Percentiles rank a stretch among this genome's conserved stretches.
Conservation (phyloP, 2,113 vertebrate species). For the Mohoua ochrocephala region DNA sequence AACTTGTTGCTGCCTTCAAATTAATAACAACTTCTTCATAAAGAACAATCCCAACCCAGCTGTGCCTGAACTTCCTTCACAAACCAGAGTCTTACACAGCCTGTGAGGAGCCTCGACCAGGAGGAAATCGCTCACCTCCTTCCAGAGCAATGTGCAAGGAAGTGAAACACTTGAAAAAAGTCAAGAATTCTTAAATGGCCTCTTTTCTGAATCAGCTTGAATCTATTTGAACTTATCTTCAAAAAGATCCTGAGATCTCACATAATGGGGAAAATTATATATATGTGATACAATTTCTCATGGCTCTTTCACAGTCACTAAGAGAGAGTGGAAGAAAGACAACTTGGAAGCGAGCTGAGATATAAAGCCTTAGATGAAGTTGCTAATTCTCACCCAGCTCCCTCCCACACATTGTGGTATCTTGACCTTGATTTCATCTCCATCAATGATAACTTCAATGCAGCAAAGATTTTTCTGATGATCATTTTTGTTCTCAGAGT, state of each 20-base stretch:
- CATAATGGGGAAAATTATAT: not conserved
- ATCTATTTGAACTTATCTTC: constrained; percentile 31
- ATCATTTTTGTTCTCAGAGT: not conserved
- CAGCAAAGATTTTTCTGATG: constrained; percentile 14
- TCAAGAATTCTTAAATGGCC: not conserved
- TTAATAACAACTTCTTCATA: not conserved
- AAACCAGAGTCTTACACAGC: not conserved
- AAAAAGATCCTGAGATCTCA: constrained; percentile 22
- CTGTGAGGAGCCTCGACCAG: not conserved
- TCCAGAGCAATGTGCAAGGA: not conserved
- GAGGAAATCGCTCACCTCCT: not conserved
- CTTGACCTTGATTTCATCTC: constrained; percentile 55
- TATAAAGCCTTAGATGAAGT: constrained; percentile 2
- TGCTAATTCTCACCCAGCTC: constrained; percentile 48
- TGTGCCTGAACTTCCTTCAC: not conserved
- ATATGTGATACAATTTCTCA: constrained; percentile 14
- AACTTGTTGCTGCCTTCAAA: not conserved
- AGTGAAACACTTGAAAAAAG: constrained; percentile 3
- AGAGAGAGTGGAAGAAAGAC: constrained; percentile 19
- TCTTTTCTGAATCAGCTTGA: not conserved
- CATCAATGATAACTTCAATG: constrained; percentile 30
- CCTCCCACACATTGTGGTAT: constrained; percentile 34
- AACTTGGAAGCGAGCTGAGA: not conserved
- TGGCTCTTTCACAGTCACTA: constrained; percentile 3
- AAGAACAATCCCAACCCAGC: not conserved